phyloP scores from a whole-genome alignment of 1,140 invertebrate species.

The Neoseiulus cucumeris region DNA sequence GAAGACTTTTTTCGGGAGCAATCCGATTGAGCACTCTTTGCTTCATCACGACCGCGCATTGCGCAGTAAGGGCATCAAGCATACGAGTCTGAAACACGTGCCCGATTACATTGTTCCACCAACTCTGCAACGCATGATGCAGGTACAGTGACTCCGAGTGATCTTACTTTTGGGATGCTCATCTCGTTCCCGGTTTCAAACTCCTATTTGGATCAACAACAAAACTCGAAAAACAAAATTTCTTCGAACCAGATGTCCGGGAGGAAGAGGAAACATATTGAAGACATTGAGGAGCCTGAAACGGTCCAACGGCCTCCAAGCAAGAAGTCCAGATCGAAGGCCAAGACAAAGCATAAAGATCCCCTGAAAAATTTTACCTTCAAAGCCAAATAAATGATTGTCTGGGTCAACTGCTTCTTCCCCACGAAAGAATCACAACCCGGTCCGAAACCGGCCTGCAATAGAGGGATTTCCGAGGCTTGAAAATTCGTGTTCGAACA shows the following conservation, averaged over 20 bases:
- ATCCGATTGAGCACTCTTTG: constrained; percentile 68
- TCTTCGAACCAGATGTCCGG: neutral
- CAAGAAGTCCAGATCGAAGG: neutral
- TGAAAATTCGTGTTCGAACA: no score
- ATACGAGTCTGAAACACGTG: constrained; percentile 64
- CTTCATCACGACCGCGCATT: constrained; percentile 72
- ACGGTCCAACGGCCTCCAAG: neutral
- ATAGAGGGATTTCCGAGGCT: no score
- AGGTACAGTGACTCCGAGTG: neutral
- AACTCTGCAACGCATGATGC: constrained; percentile 16
- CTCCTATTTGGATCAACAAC: neutral
- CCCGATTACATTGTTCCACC: constrained; percentile 61
- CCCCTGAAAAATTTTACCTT: neutral
- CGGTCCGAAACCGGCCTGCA: no score
- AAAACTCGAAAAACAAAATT: neutral
- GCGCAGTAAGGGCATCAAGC: constrained; percentile 45
- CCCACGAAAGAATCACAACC: no score
- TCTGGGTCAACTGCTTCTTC: no score
- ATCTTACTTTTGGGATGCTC: neutral
- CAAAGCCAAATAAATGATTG: neutral
- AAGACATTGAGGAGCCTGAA: neutral
- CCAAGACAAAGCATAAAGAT: neutral
- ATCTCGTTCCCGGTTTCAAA: neutral
- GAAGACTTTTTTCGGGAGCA: constrained; percentile 77
- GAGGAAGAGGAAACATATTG: neutral